Conservation (phyloP, 2,888 invertebrate genomes). For the Lepidocyrtoides sp. region DNA sequence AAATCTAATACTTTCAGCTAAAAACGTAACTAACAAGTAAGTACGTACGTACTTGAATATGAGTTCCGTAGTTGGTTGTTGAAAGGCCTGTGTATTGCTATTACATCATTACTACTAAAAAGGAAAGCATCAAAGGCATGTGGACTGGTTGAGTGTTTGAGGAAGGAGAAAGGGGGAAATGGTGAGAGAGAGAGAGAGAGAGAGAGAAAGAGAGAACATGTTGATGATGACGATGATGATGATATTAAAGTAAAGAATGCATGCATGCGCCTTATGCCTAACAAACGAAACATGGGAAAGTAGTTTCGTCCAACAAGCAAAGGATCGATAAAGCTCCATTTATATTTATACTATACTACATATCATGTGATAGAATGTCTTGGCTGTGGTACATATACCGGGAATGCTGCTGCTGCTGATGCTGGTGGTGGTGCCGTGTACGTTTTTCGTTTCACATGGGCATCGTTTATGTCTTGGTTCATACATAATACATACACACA, state of each 20-base stretch:
- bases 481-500: slow-evolving; percentile 34
- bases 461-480: slow-evolving; percentile 31
- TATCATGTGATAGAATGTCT: slow-evolving; percentile 44
- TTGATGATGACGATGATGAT: too few species aligned
- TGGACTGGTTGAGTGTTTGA: slow-evolving; percentile 44
- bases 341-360: slow-evolving; percentile 25
- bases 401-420: slow-evolving; percentile 40
- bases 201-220: slow-evolving; percentile 15
- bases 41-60: slow-evolving; percentile 57
- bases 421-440: too few species aligned
- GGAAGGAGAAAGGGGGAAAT: not conserved
- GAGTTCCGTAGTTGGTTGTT: slow-evolving; percentile 52
- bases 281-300: slow-evolving; percentile 4
- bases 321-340: slow-evolving; percentile 60
- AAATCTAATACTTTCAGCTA: slow-evolving; percentile 48
- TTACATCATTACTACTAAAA: slow-evolving; percentile 53
- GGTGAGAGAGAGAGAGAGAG: not conserved
- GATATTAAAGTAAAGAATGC: slow-evolving; percentile 26
- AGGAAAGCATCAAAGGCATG: slow-evolving; percentile 56
- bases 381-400: not conserved
- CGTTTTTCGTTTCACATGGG: slow-evolving; percentile 44
- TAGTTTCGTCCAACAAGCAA: slow-evolving; percentile 10
- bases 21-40: slow-evolving; percentile 54
- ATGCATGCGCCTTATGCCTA: slow-evolving; percentile 35
- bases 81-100: slow-evolving; percentile 56